phyloP scores from a whole-genome alignment of 2,888 invertebrate genomes.

The Drosophila lutescens region DNA sequence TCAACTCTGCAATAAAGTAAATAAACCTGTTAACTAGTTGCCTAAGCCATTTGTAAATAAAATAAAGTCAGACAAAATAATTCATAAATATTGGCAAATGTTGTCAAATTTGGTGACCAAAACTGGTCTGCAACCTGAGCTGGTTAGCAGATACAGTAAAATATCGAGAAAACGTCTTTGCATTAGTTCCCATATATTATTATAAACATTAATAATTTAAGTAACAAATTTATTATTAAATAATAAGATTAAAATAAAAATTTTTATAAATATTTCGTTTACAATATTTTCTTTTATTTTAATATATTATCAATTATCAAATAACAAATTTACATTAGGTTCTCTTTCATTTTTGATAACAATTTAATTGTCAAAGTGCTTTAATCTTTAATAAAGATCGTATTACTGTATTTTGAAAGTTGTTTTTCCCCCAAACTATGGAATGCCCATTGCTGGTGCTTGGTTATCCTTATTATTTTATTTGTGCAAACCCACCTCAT shows the following conservation, averaged over 20 bases:
- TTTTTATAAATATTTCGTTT: no score
- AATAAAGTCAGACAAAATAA: conserved; percentile 5
- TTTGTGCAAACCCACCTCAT: conserved; percentile 31
- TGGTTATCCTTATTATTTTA: conserved; percentile 32
- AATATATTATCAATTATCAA: no score
- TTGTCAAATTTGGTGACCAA: conserved; percentile 56
- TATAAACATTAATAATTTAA: no score
- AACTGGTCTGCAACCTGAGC: conserved; percentile 34
- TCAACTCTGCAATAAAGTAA: conserved; percentile 23
- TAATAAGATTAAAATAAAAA: no score
- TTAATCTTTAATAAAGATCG: background rate
- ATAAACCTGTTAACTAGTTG: conserved; percentile 57
- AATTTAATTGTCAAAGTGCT: no score
- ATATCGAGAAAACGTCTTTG: background rate
- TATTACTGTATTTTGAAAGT: conserved; percentile 29
- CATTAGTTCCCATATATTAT: no score
- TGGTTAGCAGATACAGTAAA: conserved; percentile 52
- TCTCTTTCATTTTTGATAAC: no score
- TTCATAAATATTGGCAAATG: conserved; percentile 61
- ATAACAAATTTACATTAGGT: no score
- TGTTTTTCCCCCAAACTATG: conserved; percentile 1
- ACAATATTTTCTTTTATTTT: no score
- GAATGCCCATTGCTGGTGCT: background rate
- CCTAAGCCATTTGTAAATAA: conserved; percentile 14
- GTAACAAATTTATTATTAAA: no score